Evolutionary conservation across 1,140 invertebrate genomes (phyloP), one percentile per base, ranked within the genome.

Genomic region (Brachionus asplanchnoidis): DNA sequence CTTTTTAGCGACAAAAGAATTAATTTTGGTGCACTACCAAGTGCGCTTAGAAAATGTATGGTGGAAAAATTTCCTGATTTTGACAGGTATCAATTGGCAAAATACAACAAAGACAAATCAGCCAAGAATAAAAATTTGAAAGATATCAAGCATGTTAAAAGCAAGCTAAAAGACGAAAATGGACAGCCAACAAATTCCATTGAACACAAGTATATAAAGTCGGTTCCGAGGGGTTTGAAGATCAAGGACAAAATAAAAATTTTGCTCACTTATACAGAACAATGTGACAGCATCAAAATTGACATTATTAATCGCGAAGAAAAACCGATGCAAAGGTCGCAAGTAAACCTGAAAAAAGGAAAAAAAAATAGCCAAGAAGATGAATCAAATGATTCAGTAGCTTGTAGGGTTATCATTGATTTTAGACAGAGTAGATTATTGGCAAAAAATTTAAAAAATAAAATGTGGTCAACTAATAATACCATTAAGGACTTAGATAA

Each of bases 51-150:
- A 84, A 87, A 86, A 86, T 89, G 86, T 23, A 90, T 91, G 90
- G 86, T 87, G 1, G 86, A 86, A 11, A 90, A 90, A 73, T 91
- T 91, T 87, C 85, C 87, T 7, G 88, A 90, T 65, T 91, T 91
- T 88, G 90, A 91, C 86, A 87, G 88, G 85, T 91, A 91, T 86
- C 90, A 91, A 85, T 86, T 91, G 36, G 89, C 88, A 26, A 90
- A 90, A 85, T 90, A 90, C 85, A 90, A 90, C 85, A 89, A 90
- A 85, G 88, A 89, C 73, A 88, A 86, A 40, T 87, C 88, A 44
- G 88, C 89, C 85, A 89, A 89, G 68, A 87, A 87, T 42, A 82
- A 36, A 20, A 44, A 68, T 14, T 40, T 68, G 28, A 56, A 82
- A 84, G 68, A 75, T 20, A 40, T 65, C 1, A 66, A 77, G n/a